phyloP scores from a whole-genome alignment of 1,140 invertebrate species.

The Lordiphosa collinella region DNA sequence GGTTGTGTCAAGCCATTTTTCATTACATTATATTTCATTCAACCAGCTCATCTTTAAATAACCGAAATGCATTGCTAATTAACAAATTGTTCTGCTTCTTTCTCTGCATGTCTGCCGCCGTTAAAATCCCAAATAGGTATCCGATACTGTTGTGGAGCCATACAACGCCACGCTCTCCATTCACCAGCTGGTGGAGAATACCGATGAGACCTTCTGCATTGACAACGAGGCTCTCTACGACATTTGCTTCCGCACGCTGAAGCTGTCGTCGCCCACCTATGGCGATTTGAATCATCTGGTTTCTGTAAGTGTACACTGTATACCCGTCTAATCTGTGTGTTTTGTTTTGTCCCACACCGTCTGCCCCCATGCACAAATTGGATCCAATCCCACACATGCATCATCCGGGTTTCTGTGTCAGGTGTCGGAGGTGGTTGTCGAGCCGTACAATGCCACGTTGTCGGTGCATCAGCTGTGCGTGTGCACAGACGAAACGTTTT shows the following conservation, averaged over 20 bases:
- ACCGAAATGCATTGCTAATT: conserved; percentile 37
- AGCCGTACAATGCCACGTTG: conserved; percentile 90
- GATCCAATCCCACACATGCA: background rate
- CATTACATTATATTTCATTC: no score
- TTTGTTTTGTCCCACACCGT: conserved; percentile 15
- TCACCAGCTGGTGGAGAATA: conserved; percentile 93
- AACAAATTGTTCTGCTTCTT: conserved; percentile 47
- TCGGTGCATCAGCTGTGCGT: conserved; percentile 90
- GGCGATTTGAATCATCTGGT: conserved; percentile 92
- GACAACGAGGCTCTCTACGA: conserved; percentile 96
- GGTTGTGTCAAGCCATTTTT: no score
- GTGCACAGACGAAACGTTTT: conserved; percentile 87
- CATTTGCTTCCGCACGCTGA: conserved; percentile 95
- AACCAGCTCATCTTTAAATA: background rate
- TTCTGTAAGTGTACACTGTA: conserved; percentile 81
- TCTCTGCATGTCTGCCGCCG: conserved; percentile 41
- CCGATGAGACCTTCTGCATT: conserved; percentile 93
- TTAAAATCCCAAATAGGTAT: conserved; percentile 75
- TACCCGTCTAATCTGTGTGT: conserved; percentile 60
- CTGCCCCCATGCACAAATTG: background rate
- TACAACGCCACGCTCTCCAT: conserved; percentile 95
- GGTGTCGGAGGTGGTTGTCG: conserved; percentile 87
- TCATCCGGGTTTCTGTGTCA: conserved; percentile 62
- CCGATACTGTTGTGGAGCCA: conserved; percentile 93
- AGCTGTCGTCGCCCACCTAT: conserved; percentile 92